phyloP scores from a whole-genome alignment of 2,797 vertebrate genomes.

The Myripristis jacobus region DNA sequence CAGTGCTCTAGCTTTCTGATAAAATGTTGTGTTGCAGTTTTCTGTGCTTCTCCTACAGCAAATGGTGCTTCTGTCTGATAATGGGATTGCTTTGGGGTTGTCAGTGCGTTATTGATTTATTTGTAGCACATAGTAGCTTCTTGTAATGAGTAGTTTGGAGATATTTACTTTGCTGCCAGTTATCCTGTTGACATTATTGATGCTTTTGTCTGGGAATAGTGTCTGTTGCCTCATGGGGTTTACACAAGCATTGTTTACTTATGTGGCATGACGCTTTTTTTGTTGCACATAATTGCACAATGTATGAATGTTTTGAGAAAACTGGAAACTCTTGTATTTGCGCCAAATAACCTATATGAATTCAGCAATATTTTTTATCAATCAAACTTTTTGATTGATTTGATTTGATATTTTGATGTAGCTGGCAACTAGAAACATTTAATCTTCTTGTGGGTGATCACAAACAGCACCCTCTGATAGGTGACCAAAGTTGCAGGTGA shows the following conservation, averaged over 20 bases:
- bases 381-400: not conserved
- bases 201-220: conserved; percentile 5
- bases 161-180: not conserved
- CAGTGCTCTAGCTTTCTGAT: not conserved
- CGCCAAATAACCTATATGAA: not conserved
- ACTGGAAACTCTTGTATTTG: not conserved
- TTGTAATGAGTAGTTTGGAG: not conserved
- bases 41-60: conserved; percentile 9
- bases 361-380: not conserved
- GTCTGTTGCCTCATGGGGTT: not conserved
- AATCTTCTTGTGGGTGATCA: not conserved
- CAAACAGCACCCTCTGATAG: not conserved
- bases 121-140: not conserved
- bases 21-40: not conserved
- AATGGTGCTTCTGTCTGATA: conserved; percentile 3
- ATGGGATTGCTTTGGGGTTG: not conserved
- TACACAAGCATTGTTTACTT: not conserved
- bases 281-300: not conserved
- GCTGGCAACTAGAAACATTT: not conserved
- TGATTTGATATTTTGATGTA: not conserved
- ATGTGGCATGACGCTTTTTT: not conserved
- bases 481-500: not conserved
- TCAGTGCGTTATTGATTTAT: conserved; percentile 2
- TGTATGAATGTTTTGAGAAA: not conserved
- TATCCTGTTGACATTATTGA: not conserved